Evolutionary conservation across 1,140 invertebrate species (phyloP).

Genomic region (Drosophila bipectinata): DNA sequence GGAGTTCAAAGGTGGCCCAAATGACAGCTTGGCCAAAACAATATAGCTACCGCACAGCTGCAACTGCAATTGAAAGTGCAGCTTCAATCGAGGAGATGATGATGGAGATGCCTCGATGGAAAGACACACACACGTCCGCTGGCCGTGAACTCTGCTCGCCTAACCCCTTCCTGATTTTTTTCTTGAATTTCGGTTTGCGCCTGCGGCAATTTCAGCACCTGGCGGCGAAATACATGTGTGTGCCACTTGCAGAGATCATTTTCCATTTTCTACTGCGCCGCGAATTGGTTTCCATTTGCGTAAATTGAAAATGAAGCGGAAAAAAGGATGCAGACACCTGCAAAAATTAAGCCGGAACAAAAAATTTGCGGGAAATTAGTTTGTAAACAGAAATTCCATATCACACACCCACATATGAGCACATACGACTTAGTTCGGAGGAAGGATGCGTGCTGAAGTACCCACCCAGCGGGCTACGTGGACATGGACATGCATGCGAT

Average conservation of each 20-base stretch:
- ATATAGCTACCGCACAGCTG: conserved; percentile 47
- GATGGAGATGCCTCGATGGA: conserved; percentile 37
- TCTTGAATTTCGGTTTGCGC: conserved; percentile 56
- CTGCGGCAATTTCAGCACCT: conserved; percentile 68
- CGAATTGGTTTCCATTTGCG: conserved; percentile 58
- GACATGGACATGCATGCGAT: conserved; percentile 66
- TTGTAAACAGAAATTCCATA: background rate
- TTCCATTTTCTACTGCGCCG: conserved; percentile 53
- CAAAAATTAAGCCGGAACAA: conserved; percentile 25
- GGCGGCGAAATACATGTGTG: conserved; percentile 37
- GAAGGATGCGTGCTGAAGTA: conserved; percentile 34
- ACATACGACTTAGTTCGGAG: conserved; percentile 2
- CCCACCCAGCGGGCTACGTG: conserved; percentile 29
- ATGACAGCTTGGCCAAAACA: conserved; percentile 44
- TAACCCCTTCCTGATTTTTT: conserved; percentile 57
- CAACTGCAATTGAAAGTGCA: conserved; percentile 8
- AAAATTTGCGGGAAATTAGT: background rate
- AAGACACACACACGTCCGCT: conserved; percentile 52
- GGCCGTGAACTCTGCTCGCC: conserved; percentile 74
- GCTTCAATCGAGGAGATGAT: conserved; percentile 21
- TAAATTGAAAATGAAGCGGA: conserved; percentile 71
- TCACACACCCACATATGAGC: background rate
- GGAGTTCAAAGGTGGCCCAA: conserved; percentile 64
- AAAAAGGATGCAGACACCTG: conserved; percentile 67
- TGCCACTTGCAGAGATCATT: conserved; percentile 32